Evolutionary conservation across 2,113 vertebrate genomes (phyloP).

Genomic region (Dasyprocta punctata): DNA sequence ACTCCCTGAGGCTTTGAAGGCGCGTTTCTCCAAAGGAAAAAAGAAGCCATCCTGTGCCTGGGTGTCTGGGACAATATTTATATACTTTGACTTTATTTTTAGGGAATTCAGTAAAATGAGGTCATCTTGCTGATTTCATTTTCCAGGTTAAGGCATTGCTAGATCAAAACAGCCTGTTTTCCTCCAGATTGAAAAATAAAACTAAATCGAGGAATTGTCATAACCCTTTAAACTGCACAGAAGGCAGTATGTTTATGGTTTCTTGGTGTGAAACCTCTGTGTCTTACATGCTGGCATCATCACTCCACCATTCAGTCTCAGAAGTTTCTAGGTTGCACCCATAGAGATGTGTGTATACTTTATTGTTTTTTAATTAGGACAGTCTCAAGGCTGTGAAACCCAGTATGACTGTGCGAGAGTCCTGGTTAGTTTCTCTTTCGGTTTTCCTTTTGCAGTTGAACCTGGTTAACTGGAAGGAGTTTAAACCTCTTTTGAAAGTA

Average conservation of each 20-base stretch:
- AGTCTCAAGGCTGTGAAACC: background rate
- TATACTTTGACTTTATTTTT: constrained; percentile 25
- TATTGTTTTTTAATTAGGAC: constrained; percentile 10
- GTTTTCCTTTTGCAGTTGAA: constrained; percentile 41
- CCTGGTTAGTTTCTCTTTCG: constrained; percentile 59
- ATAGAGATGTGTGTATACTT: background rate
- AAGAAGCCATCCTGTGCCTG: background rate
- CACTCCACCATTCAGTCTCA: background rate
- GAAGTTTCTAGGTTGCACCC: background rate
- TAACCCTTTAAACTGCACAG: background rate
- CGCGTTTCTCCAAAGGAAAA: background rate
- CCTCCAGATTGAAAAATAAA: constrained; percentile 4
- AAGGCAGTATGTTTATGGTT: background rate
- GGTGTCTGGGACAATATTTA: background rate
- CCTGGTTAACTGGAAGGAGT: constrained; percentile 30
- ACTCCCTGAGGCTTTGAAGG: background rate
- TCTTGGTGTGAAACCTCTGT: background rate
- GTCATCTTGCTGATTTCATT: background rate
- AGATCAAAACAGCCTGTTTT: constrained; percentile 29
- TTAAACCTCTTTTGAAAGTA: constrained; percentile 47
- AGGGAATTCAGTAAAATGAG: constrained; percentile 4
- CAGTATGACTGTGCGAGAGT: background rate
- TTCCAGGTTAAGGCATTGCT: background rate
- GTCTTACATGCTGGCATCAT: background rate
- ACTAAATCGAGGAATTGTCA: background rate